phyloP scores from a whole-genome alignment of 2,888 invertebrate species.

The Arctia plantaginis region DNA sequence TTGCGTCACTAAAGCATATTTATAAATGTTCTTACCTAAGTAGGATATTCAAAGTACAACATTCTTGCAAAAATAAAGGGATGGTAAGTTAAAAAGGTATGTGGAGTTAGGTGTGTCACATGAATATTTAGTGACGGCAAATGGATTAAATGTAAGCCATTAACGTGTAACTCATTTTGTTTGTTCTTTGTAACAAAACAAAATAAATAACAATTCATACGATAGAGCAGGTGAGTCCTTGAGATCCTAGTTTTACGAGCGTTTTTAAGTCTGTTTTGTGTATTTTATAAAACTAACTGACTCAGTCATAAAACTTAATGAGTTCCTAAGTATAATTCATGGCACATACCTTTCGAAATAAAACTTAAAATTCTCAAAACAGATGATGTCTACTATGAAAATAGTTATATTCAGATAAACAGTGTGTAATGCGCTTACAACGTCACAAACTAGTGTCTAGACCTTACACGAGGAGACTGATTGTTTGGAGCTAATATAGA shows the following conservation, averaged over 20 bases:
- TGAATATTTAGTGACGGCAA: background rate
- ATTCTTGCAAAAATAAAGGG: background rate
- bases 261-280: background rate
- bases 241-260: background rate
- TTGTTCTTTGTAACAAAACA: background rate
- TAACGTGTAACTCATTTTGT: background rate
- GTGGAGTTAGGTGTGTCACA: background rate
- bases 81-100: background rate
- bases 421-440: no score
- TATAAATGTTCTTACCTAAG: no score
- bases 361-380: background rate
- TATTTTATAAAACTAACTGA: background rate
- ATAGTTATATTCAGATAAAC: no score
- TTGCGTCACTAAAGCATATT: no score
- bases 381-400: background rate
- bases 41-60: no score
- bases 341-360: no score
- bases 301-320: no score
- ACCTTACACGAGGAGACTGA: no score
- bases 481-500: no score
- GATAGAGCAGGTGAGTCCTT: background rate
- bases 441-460: no score
- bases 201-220: background rate
- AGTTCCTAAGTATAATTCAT: no score
- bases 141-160: background rate